Base-by-base conservation (phyloP, 35 echinoderm and acorn worm species). In the Heliocidaris erythrogramma region DNA sequence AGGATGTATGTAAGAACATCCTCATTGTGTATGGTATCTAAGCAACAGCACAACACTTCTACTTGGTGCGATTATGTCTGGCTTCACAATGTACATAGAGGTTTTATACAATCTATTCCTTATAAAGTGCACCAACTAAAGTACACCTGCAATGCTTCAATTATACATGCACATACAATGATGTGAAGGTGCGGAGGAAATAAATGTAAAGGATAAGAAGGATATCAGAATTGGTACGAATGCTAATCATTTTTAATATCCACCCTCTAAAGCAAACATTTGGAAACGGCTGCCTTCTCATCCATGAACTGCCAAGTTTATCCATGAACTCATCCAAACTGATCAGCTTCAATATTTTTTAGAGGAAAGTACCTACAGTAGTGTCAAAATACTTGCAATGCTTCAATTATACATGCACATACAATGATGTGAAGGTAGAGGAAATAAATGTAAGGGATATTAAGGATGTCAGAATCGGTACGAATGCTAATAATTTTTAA, bases 51-150 rank as follows among this genome's bases (percentile, higher is more conserved):
- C 65, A 78, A 78, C 65, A 18, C 18, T 78, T 78, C 65, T 78
- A 78, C 65, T 78, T 78, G 65, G 65, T 78, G 65, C n/a, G 65
- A 78, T 78, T 78, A 78, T 78, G 65, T 78, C 65, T 78, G 65
- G 65, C 27, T 78, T 78, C 65, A 78, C 65, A 78, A 6, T 78
- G 21, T 78, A 78, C 21, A 78, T 78, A 21, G 27, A 27, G 65
- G 65, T 78, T 78, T 3, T 78, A 78, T 5, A 78, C 27, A 5
- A 24, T 78, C 65, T 24, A 78, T 78, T 78, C 65, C 27, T 78
- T 5, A 27, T n/a, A 78, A 78, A 78, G 65, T n/a, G 65, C 65
- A 78, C 21, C 7, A 56, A 56, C 52, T 8, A 27, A 78, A 78
- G 65, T 78, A 78, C 65, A 78, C 27, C 21, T 7, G 21, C 65